A percentile compares a stretch with the other conserved stretches of the same genome.
phyloP scores from a whole-genome alignment of 1,140 invertebrate species.

The Cotesia typhae region DNA sequence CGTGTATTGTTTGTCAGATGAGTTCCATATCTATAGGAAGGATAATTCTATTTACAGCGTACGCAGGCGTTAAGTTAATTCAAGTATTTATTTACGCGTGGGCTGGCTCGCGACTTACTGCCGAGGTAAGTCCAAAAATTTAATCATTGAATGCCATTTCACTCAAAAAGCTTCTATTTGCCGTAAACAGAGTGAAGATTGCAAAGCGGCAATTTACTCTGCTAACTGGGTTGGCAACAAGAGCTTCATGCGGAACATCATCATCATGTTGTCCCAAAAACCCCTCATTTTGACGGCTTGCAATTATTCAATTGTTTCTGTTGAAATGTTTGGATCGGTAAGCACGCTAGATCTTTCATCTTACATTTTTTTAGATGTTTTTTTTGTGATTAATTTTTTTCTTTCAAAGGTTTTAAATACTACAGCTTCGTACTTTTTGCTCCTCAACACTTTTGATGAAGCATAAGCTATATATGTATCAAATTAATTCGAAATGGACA shows the following conservation, averaged over 20 bases:
- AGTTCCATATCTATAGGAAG: slow-evolving; percentile 7
- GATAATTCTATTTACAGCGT: slow-evolving; percentile 12
- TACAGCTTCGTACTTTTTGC: not conserved
- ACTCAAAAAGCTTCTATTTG: not conserved
- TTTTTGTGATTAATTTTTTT: not conserved
- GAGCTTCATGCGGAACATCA: slow-evolving; percentile 18
- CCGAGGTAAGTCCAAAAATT: slow-evolving; percentile 25
- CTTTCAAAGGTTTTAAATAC: not conserved
- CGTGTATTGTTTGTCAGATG: not conserved
- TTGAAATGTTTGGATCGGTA: slow-evolving; percentile 42
- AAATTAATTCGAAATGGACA: too few species aligned
- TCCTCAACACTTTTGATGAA: too few species aligned
- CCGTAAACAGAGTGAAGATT: slow-evolving; percentile 38
- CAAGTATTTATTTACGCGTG: slow-evolving; percentile 29
- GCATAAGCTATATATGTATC: too few species aligned
- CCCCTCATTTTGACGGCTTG: slow-evolving; percentile 37
- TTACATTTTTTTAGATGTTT: not conserved
- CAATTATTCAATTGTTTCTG: slow-evolving; percentile 36
- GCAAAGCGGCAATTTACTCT: slow-evolving; percentile 19
- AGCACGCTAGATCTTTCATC: not conserved
- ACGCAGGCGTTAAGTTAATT: slow-evolving; percentile 19
- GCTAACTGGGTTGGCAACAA: slow-evolving; percentile 33
- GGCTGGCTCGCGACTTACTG: slow-evolving; percentile 23
- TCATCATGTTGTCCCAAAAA: slow-evolving; percentile 40
- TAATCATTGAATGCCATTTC: slow-evolving; percentile 20